A percentile compares a stretch with the other conserved stretches of the same genome.
Conservation (phyloP, 2,888 invertebrate species). For the Platycnemis pennipes region DNA sequence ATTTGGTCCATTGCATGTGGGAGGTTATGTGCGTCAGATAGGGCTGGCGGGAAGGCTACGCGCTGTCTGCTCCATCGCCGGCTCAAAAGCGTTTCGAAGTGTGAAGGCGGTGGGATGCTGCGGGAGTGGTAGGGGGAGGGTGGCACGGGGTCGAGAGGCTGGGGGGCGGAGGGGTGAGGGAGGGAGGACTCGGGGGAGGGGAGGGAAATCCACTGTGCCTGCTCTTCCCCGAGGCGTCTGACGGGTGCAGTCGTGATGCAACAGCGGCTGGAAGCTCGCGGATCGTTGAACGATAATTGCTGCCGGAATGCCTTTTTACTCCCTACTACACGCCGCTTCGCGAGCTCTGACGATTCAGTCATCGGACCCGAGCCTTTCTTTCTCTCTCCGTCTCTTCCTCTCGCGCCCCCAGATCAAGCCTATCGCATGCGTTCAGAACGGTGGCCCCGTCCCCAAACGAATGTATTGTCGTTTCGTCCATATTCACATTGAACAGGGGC, state of each 20-base stretch:
- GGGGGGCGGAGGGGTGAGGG: background rate
- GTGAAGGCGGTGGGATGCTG: too few relatives aligned
- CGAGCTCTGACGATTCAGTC: background rate
- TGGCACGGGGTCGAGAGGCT: too few relatives aligned
- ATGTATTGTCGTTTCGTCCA: too few relatives aligned
- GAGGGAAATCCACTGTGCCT: too few relatives aligned
- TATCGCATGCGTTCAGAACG: too few relatives aligned
- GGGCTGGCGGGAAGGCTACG: background rate
- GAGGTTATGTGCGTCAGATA: background rate
- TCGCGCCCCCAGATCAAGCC: too few relatives aligned
- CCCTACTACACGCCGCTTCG: background rate
- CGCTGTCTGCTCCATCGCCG: background rate
- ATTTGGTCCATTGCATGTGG: too few relatives aligned
- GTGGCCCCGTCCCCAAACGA: too few relatives aligned
- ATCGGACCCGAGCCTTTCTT: background rate
- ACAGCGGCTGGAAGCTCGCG: background rate
- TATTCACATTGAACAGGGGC: too few relatives aligned
- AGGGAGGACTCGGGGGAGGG: too few relatives aligned
- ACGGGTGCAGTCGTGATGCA: slow-evolving; percentile 14
- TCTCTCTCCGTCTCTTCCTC: too few relatives aligned
- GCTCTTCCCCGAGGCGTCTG: background rate
- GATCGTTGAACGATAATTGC: slow-evolving; percentile 25
- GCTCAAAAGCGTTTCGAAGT: too few relatives aligned
- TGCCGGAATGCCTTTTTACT: background rate
- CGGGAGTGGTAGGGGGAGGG: background rate